These are phyloP conservation scores for Plebejus argus DNA, from an alignment of 2,888 invertebrate genomes.

Conservation along the genomic window DNA sequence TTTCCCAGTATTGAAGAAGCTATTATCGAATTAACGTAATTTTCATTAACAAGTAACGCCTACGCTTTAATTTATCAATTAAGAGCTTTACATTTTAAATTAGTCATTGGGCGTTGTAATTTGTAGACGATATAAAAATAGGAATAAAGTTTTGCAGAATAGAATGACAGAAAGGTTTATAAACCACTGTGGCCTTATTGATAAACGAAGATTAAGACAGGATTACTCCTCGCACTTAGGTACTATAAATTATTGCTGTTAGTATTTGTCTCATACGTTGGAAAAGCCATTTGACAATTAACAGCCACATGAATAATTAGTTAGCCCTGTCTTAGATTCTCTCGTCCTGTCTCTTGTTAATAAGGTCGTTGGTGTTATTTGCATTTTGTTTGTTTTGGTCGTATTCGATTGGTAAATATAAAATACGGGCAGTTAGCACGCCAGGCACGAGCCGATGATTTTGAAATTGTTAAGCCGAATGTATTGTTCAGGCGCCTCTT, in stretches of 20 bases:
- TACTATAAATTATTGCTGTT: too few species aligned
- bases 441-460: constrained; percentile 9
- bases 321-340: background rate
- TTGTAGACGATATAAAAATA: too few species aligned
- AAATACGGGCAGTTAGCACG: constrained; percentile 15
- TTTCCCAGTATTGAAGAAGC: background rate
- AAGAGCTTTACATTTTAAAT: background rate
- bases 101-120: background rate
- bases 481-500: constrained; percentile 7
- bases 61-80: constrained; percentile 39
- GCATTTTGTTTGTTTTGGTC: background rate
- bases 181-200: too few species aligned
- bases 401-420: constrained; percentile 10
- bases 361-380: background rate
- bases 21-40: constrained; percentile 27
- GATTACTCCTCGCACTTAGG: too few species aligned
- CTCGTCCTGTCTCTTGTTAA: background rate
- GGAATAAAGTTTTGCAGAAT: too few species aligned
- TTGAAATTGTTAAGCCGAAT: constrained; percentile 21
- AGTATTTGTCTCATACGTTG: too few species aligned
- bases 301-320: background rate
- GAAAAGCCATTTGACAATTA: background rate
- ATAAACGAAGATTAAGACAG: background rate
- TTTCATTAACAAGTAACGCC: constrained; percentile 36
- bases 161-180: too few species aligned